Evolutionary conservation across 2,797 vertebrate genomes (phyloP).

Genomic region (Galaxias olidus): DNA sequence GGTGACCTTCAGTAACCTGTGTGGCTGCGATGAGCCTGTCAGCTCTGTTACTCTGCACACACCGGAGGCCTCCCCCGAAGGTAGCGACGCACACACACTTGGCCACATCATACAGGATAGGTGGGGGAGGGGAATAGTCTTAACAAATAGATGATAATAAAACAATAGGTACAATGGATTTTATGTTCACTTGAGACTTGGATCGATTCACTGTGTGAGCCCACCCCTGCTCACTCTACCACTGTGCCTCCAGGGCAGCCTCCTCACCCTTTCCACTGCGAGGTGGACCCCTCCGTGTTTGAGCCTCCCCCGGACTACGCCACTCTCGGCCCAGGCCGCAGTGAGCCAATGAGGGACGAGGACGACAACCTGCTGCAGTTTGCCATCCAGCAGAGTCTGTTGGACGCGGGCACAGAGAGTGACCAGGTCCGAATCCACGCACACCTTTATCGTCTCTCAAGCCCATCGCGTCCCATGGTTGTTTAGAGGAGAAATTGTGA

Average conservation of each 20-base stretch:
- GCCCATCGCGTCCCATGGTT: too few relatives aligned
- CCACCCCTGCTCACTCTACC: not conserved
- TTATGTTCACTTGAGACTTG: too few relatives aligned
- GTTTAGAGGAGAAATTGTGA: too few relatives aligned
- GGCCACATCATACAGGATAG: too few relatives aligned
- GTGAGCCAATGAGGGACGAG: slow-evolving; percentile 89
- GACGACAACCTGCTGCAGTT: slow-evolving; percentile 94
- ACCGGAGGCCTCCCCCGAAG: slow-evolving; percentile 64
- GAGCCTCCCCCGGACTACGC: slow-evolving; percentile 91
- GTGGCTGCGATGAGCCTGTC: slow-evolving; percentile 89
- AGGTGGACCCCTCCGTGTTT: slow-evolving; percentile 89
- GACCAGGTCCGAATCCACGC: slow-evolving; percentile 81
- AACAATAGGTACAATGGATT: too few relatives aligned
- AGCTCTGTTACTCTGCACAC: slow-evolving; percentile 81
- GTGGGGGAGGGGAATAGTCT: too few relatives aligned
- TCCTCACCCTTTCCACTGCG: slow-evolving; percentile 77
- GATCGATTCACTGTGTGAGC: too few relatives aligned
- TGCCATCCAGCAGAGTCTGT: slow-evolving; percentile 93
- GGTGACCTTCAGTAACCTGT: slow-evolving; percentile 96
- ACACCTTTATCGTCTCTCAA: too few relatives aligned
- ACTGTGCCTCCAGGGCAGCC: slow-evolving; percentile 62
- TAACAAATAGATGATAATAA: too few relatives aligned
- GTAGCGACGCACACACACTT: slow-evolving; percentile 48
- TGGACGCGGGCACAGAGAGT: slow-evolving; percentile 90
- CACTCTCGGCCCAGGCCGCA: slow-evolving; percentile 86